Percentiles rank a stretch among this genome's conserved stretches.
Conservation (phyloP, 2,888 invertebrate species). For the Eulithis prunata region DNA sequence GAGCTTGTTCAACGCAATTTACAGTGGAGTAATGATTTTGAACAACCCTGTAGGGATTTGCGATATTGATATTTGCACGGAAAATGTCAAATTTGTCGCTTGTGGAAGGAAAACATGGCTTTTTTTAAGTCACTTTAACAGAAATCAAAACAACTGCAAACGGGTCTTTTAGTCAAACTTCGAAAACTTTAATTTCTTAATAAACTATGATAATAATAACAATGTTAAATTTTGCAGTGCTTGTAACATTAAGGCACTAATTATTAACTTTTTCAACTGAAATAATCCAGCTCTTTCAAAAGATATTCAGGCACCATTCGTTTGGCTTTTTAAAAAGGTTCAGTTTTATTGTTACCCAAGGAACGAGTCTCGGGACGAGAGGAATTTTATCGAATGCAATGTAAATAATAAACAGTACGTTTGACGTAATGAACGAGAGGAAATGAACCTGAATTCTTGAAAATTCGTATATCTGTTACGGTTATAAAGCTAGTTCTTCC, state of each 20-base stretch:
- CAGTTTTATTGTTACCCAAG: not conserved
- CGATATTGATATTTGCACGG: conserved; percentile 23
- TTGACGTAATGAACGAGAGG: conserved; percentile 11
- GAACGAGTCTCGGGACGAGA: not conserved
- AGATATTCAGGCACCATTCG: no score
- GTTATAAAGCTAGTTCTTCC: conserved; percentile 10
- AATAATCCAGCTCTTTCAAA: no score
- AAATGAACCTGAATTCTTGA: conserved; percentile 1
- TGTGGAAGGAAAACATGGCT: not conserved
- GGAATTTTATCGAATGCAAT: conserved; percentile 1
- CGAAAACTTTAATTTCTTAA: no score
- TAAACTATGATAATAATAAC: no score
- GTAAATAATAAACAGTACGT: conserved; percentile 7
- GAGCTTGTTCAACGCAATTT: conserved; percentile 49
- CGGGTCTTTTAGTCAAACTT: no score
- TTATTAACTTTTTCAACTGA: no score
- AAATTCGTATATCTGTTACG: conserved; percentile 6
- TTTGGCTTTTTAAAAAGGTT: not conserved
- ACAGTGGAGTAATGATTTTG: conserved; percentile 42
- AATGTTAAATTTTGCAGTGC: no score
- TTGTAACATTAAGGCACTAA: no score
- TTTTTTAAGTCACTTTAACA: no score
- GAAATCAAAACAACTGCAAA: no score
- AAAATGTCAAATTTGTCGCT: not conserved
- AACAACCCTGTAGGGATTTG: conserved; percentile 36